Conservation (phyloP, 2,797 vertebrate species). For the Euphonia xanthogaster region DNA sequence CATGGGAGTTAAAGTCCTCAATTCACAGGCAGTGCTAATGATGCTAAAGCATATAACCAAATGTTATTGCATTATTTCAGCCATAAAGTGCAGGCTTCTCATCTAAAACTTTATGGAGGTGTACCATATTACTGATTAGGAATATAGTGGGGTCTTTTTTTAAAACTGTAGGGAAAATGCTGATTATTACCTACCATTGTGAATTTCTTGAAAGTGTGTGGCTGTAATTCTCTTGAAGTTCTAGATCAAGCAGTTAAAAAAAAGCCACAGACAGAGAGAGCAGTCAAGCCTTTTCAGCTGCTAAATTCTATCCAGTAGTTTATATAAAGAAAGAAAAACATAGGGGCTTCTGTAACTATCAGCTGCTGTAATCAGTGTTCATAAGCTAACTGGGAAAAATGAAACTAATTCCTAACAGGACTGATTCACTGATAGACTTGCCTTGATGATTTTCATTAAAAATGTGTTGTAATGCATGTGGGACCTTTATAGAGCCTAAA, state of each 20-base stretch:
- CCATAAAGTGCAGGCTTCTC: not conserved
- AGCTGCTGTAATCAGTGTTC: not conserved
- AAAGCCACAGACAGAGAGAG: not conserved
- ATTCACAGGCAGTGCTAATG: not conserved
- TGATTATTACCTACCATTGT: not conserved
- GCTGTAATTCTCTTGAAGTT: not conserved
- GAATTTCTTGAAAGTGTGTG: not conserved
- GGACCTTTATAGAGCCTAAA: not conserved
- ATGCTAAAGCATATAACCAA: not conserved
- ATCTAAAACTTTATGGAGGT: not conserved
- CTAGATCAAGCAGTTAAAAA: not conserved
- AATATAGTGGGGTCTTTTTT: accelerated
- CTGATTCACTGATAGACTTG: not conserved
- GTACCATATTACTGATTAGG: not conserved
- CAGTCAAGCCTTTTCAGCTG: not conserved
- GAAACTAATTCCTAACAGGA: not conserved
- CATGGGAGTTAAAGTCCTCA: not conserved
- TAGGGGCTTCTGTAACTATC: not conserved
- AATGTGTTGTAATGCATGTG: not conserved
- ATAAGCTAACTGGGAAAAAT: not conserved
- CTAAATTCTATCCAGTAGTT: not conserved
- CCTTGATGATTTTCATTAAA: not conserved
- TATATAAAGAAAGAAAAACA: not conserved
- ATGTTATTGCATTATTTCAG: not conserved
- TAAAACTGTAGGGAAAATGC: not conserved